phyloP scores from a whole-genome alignment of 2,113 vertebrate genomes.

The Elachura formosa region DNA sequence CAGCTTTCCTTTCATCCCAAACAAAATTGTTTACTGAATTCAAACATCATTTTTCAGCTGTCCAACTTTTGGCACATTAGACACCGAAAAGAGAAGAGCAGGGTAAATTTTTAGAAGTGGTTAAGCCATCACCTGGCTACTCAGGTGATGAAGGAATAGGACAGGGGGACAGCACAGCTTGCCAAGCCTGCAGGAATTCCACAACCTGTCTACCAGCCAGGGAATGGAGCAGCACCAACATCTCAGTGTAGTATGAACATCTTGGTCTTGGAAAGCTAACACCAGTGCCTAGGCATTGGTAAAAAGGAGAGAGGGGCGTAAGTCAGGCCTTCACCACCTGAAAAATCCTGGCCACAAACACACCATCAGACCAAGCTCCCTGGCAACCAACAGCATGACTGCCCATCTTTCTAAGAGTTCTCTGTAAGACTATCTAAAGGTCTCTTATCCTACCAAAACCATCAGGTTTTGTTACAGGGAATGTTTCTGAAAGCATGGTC shows the following conservation, averaged over 20 bases:
- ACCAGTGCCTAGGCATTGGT: background rate
- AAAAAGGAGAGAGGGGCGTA: accelerated
- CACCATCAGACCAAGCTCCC: accelerated
- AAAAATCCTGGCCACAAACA: background rate
- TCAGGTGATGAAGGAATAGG: no score
- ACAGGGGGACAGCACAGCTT: background rate
- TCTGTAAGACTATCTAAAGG: background rate
- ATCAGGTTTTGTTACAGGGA: background rate
- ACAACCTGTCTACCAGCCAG: background rate
- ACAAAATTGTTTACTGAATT: background rate
- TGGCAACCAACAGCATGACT: accelerated
- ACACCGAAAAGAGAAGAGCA: background rate
- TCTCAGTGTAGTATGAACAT: background rate
- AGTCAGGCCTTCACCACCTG: background rate
- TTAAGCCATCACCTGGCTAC: background rate
- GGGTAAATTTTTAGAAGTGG: background rate
- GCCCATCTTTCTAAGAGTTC: background rate
- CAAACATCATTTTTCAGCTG: background rate
- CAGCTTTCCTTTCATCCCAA: background rate
- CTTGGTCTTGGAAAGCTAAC: background rate
- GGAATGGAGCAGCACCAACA: background rate
- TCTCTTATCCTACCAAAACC: background rate
- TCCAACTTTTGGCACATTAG: background rate
- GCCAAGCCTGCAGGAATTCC: background rate
- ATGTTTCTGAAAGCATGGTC: background rate